Conservation (phyloP, 2,797 vertebrate species). For the Sebastiscus tertius region DNA sequence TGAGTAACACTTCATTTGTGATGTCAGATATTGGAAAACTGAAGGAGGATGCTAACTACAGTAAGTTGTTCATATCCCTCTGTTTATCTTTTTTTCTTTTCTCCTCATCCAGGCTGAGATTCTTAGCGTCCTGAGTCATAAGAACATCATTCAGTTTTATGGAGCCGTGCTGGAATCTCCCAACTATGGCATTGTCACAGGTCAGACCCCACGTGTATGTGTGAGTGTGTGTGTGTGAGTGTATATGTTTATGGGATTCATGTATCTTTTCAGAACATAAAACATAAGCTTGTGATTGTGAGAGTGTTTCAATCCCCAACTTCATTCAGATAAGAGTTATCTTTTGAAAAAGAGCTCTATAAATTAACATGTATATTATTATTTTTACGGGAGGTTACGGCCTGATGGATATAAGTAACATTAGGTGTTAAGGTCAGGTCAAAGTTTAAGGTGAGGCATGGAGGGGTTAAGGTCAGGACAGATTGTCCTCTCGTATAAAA, state of each 20-base stretch:
- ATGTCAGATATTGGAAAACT: constrained; percentile 4
- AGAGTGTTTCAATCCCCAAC: background rate
- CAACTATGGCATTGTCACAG: constrained; percentile 98
- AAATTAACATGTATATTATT: background rate
- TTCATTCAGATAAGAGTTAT: background rate
- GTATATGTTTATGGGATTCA: background rate
- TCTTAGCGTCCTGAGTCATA: constrained; percentile 97
- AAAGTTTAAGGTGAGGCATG: background rate
- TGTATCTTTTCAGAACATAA: constrained; percentile 16
- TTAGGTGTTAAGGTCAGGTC: background rate
- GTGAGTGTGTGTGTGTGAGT: background rate
- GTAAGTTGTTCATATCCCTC: constrained; percentile 18
- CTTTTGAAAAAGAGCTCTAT: background rate
- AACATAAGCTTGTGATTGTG: background rate
- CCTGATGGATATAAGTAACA: background rate
- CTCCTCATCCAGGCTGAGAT: constrained; percentile 90
- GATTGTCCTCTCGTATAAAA: background rate
- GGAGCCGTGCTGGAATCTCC: constrained; percentile 96
- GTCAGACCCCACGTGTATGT: constrained; percentile 77
- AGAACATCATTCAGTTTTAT: constrained; percentile 99
- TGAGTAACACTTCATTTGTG: background rate
- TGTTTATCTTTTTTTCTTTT: constrained; percentile 29
- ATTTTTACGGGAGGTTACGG: background rate
- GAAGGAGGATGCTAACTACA: background rate
- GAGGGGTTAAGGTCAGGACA: background rate